A percentile compares a stretch with the other conserved stretches of the same genome.
phyloP scores from a whole-genome alignment of 2,113 vertebrate species.

The Aphelocoma coerulescens region DNA sequence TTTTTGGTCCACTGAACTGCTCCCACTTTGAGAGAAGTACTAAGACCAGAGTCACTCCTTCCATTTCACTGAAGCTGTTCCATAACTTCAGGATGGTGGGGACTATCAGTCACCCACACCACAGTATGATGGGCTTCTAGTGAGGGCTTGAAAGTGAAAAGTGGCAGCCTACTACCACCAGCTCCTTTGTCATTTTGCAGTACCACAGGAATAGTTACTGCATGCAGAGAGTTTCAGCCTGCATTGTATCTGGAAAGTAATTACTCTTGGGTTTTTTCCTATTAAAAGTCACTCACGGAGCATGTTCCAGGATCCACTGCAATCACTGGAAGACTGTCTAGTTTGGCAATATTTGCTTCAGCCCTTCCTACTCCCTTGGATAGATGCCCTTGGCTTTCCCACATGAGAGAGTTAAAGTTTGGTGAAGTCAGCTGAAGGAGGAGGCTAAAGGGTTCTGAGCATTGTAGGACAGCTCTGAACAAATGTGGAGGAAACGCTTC shows the following conservation, averaged over 20 bases:
- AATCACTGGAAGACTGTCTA: not conserved
- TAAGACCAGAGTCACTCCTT: not conserved
- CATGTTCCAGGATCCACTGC: not conserved
- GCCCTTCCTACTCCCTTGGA: fast-evolving
- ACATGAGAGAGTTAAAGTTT: not conserved
- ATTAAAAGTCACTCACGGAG: not conserved
- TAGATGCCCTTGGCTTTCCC: not conserved
- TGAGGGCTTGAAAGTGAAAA: not conserved
- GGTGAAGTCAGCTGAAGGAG: not conserved
- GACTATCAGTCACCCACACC: not conserved
- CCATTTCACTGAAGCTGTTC: not conserved
- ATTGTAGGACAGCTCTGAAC: not conserved
- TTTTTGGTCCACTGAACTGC: not conserved
- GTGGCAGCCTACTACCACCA: fast-evolving
- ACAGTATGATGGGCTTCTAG: not conserved
- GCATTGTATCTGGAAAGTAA: not conserved
- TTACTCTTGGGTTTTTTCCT: not conserved
- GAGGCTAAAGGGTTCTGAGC: not conserved
- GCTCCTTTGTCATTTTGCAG: not conserved
- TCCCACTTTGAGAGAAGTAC: not conserved
- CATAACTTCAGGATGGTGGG: not conserved
- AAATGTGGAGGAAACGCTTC: not conserved
- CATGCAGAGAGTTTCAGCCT: not conserved
- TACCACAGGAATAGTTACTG: not conserved
- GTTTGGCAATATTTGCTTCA: not conserved